Percentiles rank a stretch among this genome's conserved stretches.
Conservation (phyloP, 2,797 vertebrate species). For the Psittacula derbiana region DNA sequence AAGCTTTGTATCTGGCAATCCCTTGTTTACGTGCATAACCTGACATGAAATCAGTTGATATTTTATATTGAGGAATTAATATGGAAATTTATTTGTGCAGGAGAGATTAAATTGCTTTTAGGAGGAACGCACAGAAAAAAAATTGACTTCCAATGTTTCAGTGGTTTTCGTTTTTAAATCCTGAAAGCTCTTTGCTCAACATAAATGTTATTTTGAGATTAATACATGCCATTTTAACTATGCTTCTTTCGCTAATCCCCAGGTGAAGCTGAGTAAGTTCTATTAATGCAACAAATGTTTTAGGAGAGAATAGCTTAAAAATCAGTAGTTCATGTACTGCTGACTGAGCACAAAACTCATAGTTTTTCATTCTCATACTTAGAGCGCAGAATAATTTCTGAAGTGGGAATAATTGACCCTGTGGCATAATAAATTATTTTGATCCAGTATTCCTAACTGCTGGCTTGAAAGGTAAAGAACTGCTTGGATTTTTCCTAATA, state of each 20-base stretch:
- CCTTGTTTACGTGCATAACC: background rate
- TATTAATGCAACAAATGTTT: slow-evolving; percentile 61
- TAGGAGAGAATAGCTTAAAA: slow-evolving; percentile 72
- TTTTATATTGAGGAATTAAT: background rate
- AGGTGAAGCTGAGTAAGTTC: slow-evolving; percentile 16
- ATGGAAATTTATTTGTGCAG: background rate
- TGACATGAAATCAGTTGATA: background rate
- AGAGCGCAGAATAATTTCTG: background rate
- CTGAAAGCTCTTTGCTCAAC: background rate
- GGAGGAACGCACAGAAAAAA: background rate
- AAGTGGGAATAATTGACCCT: background rate
- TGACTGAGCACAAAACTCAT: slow-evolving; percentile 64
- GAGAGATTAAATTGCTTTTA: background rate
- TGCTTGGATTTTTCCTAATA: background rate
- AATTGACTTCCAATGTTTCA: background rate
- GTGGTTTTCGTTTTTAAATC: background rate
- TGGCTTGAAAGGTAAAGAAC: background rate
- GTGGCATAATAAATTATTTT: background rate
- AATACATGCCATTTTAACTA: slow-evolving; percentile 11
- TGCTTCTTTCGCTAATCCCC: slow-evolving; percentile 34
- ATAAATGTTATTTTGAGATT: slow-evolving; percentile 2
- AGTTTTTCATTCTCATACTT: slow-evolving; percentile 81
- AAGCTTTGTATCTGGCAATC: background rate
- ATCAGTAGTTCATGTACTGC: slow-evolving; percentile 44
- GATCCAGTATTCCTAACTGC: background rate